Evolutionary conservation across 2,113 vertebrate species (phyloP).

Genomic region (Bufo bufo): DNA sequence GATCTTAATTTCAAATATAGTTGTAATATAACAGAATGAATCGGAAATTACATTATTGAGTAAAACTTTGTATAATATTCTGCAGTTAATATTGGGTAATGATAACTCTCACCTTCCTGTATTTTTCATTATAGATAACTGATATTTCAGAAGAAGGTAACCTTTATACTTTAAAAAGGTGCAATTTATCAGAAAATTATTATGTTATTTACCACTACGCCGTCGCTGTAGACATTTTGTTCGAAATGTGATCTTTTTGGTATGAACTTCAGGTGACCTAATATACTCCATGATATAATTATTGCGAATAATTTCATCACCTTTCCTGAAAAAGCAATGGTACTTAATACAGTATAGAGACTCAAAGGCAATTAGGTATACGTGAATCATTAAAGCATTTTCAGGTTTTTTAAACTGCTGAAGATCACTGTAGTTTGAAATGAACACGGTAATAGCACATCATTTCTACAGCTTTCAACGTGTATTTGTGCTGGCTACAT

Average conservation of each 20-base stretch:
- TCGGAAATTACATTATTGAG: background rate
- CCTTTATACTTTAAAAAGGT: constrained; percentile 17
- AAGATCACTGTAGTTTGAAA: constrained; percentile 36
- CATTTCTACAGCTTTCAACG: constrained; percentile 11
- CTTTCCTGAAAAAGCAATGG: constrained; percentile 15
- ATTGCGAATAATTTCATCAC: constrained; percentile 15
- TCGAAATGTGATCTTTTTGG: constrained; percentile 26
- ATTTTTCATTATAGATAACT: background rate
- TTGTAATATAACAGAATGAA: background rate
- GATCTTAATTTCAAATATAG: background rate
- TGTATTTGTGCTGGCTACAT: background rate
- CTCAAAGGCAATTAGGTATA: constrained; percentile 43
- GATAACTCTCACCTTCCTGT: background rate
- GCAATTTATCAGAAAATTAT: constrained; percentile 4
- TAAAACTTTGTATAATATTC: background rate
- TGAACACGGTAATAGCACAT: constrained; percentile 10
- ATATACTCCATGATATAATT: constrained; percentile 33
- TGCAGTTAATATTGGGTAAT: background rate
- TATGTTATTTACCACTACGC: constrained; percentile 4
- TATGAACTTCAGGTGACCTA: constrained; percentile 29
- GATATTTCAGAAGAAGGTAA: constrained; percentile 3
- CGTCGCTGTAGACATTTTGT: constrained; percentile 12
- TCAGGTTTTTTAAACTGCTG: constrained; percentile 14
- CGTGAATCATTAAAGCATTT: constrained; percentile 46
- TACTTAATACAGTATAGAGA: constrained; percentile 10